Conservation (phyloP, 2,888 invertebrate species). For the Drosophila putrida region DNA sequence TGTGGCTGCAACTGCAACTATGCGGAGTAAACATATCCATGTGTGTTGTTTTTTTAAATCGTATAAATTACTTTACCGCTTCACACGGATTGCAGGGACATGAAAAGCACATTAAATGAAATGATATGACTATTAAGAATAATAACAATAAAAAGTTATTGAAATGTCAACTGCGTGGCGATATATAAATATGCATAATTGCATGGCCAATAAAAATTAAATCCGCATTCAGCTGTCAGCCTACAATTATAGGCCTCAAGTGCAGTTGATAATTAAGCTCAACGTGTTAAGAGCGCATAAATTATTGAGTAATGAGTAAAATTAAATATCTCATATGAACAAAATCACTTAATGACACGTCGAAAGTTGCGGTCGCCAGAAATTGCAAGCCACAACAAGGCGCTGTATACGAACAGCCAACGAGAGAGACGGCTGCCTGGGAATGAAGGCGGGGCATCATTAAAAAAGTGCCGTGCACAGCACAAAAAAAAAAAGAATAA, state of each 20-base stretch:
- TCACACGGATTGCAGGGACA: conserved; percentile 4
- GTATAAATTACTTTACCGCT: conserved; percentile 41
- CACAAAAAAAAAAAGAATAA: conserved; percentile 32
- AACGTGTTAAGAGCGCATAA: conserved; percentile 41
- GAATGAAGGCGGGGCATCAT: conserved; percentile 41
- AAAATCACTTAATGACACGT: conserved; percentile 44
- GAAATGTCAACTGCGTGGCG: conserved; percentile 47
- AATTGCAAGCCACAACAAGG: conserved; percentile 48
- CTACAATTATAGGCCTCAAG: conserved; percentile 62
- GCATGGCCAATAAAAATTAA: conserved; percentile 64
- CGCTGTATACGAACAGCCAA: conserved; percentile 23
- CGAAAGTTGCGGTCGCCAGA: conserved; percentile 20
- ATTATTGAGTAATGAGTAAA: conserved; percentile 45
- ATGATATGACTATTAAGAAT: conserved; percentile 49
- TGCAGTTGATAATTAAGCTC: conserved; percentile 57
- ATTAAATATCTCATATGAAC: conserved; percentile 33
- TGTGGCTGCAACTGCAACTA: conserved; percentile 23
- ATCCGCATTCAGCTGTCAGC: conserved; percentile 53
- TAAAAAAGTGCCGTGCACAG: conserved; percentile 56
- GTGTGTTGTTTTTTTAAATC: conserved; percentile 33
- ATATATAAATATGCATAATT: conserved; percentile 58
- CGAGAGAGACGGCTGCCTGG: conserved; percentile 25
- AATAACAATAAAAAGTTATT: conserved; percentile 71
- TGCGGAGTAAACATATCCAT: background rate
- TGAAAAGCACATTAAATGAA: conserved; percentile 26